Evolutionary conservation across 2,797 vertebrate genomes (phyloP).

Genomic region (Sus cebifrons): DNA sequence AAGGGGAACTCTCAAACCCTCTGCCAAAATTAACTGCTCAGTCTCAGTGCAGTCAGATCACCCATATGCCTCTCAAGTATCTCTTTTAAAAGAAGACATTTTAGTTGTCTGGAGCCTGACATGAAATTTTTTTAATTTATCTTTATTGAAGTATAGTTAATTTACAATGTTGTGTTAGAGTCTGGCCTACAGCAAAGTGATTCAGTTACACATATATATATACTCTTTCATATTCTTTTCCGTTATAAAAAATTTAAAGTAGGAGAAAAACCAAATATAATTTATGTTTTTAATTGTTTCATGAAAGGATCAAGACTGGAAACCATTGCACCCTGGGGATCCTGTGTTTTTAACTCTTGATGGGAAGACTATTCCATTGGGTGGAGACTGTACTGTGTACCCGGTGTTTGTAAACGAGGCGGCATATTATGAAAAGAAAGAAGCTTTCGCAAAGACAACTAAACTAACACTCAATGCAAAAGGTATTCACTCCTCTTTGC

Average conservation of each 20-base stretch:
- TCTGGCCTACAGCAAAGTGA: neutral
- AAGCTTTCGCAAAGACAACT: slow-evolving; percentile 96
- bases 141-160: neutral
- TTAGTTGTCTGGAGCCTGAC: neutral
- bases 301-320: slow-evolving; percentile 97
- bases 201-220: neutral
- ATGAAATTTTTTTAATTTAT: neutral
- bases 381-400: slow-evolving; percentile 93
- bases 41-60: neutral
- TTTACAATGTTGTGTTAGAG: neutral
- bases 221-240: neutral
- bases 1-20: slow-evolving; percentile 40
- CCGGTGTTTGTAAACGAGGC: slow-evolving; percentile 99
- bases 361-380: slow-evolving; percentile 93
- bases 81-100: slow-evolving; percentile 35
- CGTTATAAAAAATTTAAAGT: neutral
- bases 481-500: slow-evolving; percentile 87
- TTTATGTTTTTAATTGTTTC: slow-evolving; percentile 78
- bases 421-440: slow-evolving; percentile 98
- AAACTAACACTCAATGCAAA: slow-evolving; percentile 92
- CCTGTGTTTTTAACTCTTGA: slow-evolving; percentile 97
- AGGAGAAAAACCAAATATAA: slow-evolving; percentile 21
- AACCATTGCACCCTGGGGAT: slow-evolving; percentile 95
- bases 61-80: neutral
- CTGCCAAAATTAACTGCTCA: neutral